A percentile compares a stretch with the other conserved stretches of the same genome.
These are phyloP conservation scores for Notocelia uddmanniana DNA, from an alignment of 2,888 invertebrate genomes.

Conservation along the genomic window DNA sequence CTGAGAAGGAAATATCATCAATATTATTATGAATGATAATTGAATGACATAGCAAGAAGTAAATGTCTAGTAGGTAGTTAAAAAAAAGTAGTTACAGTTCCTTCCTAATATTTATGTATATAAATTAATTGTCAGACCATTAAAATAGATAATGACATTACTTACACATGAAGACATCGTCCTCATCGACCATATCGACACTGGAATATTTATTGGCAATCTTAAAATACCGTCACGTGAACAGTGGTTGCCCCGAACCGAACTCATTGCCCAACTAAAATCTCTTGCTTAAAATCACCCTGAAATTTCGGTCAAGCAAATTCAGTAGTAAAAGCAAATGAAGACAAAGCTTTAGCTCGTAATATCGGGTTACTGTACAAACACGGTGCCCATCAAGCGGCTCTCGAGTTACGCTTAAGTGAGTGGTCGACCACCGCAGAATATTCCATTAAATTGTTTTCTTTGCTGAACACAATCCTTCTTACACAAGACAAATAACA, in stretches of 20 bases:
- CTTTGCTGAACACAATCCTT: conserved; percentile 72
- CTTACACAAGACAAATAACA: conserved; percentile 65
- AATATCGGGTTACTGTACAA: conserved; percentile 76
- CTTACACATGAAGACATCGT: no score
- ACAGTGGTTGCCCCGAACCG: no score
- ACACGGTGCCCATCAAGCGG: conserved; percentile 76
- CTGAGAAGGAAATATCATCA: not conserved
- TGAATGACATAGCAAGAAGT: no score
- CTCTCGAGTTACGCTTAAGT: conserved; percentile 80
- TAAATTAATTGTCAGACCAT: no score
- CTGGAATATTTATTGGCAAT: no score
- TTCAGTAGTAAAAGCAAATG: conserved; percentile 58
- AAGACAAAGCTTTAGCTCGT: conserved; percentile 68
- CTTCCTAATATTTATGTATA: no score
- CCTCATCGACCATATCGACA: no score
- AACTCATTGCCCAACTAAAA: no score
- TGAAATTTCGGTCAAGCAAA: conserved; percentile 55
- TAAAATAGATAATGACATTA: no score
- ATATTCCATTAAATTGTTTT: conserved; percentile 82
- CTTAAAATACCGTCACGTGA: no score
- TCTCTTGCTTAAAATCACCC: not conserved
- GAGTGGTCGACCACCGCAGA: conserved; percentile 78
- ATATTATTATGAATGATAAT: not conserved
- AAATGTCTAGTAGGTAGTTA: no score
- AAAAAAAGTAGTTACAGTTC: no score